phyloP scores from a whole-genome alignment of 2,113 vertebrate genomes.

The Strigops habroptila region DNA sequence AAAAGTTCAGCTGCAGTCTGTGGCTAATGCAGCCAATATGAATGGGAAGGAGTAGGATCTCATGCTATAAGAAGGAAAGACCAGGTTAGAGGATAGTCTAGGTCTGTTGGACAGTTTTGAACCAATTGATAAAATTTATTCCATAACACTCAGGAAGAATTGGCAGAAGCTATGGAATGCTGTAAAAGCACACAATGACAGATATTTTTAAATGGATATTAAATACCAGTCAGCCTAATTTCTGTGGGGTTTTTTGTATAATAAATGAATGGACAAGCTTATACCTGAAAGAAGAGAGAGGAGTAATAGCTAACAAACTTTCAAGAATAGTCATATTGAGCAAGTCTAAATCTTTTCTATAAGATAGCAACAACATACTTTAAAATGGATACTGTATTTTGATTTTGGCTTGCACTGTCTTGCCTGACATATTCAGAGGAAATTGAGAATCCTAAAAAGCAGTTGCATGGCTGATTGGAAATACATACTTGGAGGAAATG shows the following conservation, averaged over 20 bases:
- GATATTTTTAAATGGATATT: not conserved
- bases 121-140: not conserved
- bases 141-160: not conserved
- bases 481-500: not conserved
- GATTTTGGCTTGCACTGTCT: not conserved
- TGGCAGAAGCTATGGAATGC: not conserved
- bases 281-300: not conserved
- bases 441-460: not conserved
- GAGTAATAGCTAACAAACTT: not conserved
- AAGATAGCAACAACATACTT: not conserved
- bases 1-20: not conserved
- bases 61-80: not conserved
- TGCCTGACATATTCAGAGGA: not conserved
- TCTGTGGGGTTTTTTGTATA: not conserved
- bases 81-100: not conserved
- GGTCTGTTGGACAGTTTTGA: not conserved
- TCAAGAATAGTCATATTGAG: not conserved
- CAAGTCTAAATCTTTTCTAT: not conserved
- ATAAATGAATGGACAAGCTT: not conserved
- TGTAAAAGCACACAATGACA: not conserved
- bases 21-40: not conserved
- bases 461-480: not conserved
- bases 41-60: not conserved
- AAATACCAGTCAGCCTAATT: not conserved
- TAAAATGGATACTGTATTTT: not conserved